phyloP scores from a whole-genome alignment of 2,888 invertebrate species.

The Phengaris alcon region DNA sequence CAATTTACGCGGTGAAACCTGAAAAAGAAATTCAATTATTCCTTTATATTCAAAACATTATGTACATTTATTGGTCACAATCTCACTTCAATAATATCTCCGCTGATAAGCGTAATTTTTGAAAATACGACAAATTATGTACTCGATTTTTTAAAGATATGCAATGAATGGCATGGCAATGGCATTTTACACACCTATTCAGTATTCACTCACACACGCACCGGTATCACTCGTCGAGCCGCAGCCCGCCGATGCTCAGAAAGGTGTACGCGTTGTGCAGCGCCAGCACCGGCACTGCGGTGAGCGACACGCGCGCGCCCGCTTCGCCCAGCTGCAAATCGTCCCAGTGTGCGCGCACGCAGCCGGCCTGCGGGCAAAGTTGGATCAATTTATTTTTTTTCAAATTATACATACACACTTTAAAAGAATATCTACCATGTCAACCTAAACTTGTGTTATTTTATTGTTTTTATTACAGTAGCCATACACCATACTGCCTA shows the following conservation, averaged over 20 bases:
- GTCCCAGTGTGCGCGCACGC: slow-evolving; percentile 64
- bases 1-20: slow-evolving; percentile 58
- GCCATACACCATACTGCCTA: too few relatives aligned
- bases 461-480: too few relatives aligned
- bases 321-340: slow-evolving; percentile 56
- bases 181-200: neutral
- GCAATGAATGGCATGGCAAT: too few relatives aligned
- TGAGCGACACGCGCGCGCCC: slow-evolving; percentile 81
- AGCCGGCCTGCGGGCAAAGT: neutral
- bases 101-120: too few relatives aligned
- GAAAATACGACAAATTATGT: too few relatives aligned
- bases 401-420: too few relatives aligned
- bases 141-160: too few relatives aligned
- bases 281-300: slow-evolving; percentile 88
- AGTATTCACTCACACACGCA: slow-evolving; percentile 4
- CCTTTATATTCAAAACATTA: too few relatives aligned
- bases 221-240: slow-evolving; percentile 79
- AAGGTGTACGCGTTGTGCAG: slow-evolving; percentile 90
- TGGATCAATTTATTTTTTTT: neutral
- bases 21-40: slow-evolving; percentile 43
- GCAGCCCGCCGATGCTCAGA: slow-evolving; percentile 89
- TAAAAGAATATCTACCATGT: too few relatives aligned
- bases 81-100: too few relatives aligned
- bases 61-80: too few relatives aligned
- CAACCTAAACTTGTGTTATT: neutral